These are phyloP conservation scores for Channa maculata DNA, from an alignment of 2,113 vertebrate species.

Conservation along the genomic window DNA sequence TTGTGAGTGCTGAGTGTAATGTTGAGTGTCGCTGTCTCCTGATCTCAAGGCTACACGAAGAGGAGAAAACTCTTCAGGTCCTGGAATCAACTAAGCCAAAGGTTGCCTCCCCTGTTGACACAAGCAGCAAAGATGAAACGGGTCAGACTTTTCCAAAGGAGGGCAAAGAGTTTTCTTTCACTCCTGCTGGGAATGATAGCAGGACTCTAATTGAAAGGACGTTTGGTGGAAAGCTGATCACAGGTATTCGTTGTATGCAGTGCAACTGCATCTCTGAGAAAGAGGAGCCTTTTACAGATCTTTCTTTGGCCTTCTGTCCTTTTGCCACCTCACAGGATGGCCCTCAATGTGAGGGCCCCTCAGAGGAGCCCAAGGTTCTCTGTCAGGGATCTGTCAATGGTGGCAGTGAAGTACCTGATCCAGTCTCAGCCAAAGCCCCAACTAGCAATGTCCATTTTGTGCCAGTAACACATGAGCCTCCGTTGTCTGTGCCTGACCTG, in stretches of 20 bases:
- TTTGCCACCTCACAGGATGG: conserved; percentile 65
- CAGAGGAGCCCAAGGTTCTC: conserved; percentile 61
- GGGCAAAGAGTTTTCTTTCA: conserved; percentile 30
- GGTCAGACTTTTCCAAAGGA: conserved; percentile 67
- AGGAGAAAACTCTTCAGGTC: conserved; percentile 90
- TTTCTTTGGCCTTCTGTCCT: conserved; percentile 96
- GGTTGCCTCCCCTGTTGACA: conserved; percentile 16
- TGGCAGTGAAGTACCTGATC: conserved; percentile 75
- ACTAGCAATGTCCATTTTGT: conserved; percentile 39
- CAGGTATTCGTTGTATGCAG: conserved; percentile 91
- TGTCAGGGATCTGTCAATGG: conserved; percentile 83
- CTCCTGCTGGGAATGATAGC: conserved; percentile 35
- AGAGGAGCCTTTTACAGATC: conserved; percentile 95
- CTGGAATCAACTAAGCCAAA: conserved; percentile 75
- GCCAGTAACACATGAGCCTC: conserved; percentile 76
- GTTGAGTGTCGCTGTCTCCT: conserved; percentile 21
- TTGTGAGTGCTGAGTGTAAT: background rate
- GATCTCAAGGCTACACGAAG: conserved; percentile 91
- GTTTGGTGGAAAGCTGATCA: conserved; percentile 95
- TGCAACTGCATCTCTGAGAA: conserved; percentile 94
- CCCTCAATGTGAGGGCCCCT: conserved; percentile 55
- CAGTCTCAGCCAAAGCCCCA: conserved; percentile 34
- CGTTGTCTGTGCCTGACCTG: conserved; percentile 92
- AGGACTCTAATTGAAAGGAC: conserved; percentile 93
- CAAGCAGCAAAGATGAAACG: conserved; percentile 65